Conservation (phyloP, 2,113 vertebrate species). For the Pyxicephalus adspersus region DNA sequence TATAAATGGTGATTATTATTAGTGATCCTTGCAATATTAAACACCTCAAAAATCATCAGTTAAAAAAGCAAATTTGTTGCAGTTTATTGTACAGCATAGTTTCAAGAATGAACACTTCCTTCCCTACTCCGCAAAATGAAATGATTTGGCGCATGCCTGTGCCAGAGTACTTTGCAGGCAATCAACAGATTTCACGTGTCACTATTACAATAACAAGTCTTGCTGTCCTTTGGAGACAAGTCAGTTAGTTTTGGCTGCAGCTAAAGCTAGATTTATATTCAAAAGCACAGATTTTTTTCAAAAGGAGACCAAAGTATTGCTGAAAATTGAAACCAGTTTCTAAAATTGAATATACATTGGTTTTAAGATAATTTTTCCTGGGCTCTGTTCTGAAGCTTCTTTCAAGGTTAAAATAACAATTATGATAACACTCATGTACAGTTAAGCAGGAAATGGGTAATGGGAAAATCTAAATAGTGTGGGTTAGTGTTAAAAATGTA, state of each 20-base stretch:
- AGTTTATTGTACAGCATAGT: constrained; percentile 35
- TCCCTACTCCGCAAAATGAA: constrained; percentile 40
- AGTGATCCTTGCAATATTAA: background rate
- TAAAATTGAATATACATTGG: constrained; percentile 36
- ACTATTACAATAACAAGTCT: constrained; percentile 57
- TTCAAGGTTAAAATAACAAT: constrained; percentile 10
- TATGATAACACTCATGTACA: background rate
- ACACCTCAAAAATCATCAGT: constrained; percentile 29
- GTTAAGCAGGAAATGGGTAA: constrained; percentile 9
- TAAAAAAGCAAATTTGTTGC: constrained; percentile 39
- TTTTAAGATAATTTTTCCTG: constrained; percentile 45
- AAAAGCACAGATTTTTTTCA: constrained; percentile 55
- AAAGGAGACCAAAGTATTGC: constrained; percentile 46
- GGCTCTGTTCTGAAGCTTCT: constrained; percentile 12
- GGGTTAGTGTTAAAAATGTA: background rate
- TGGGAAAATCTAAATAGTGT: constrained; percentile 25
- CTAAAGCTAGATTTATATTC: constrained; percentile 53
- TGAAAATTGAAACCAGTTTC: constrained; percentile 56
- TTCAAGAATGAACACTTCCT: constrained; percentile 37
- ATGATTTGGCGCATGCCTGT: constrained; percentile 49
- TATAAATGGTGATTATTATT: background rate
- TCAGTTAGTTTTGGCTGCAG: constrained; percentile 56
- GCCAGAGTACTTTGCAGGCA: constrained; percentile 57
- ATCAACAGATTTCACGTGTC: constrained; percentile 58
- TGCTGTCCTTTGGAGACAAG: constrained; percentile 57